Evolutionary conservation across 1,140 invertebrate genomes (phyloP).

Genomic region (Lepidostoma basale): DNA sequence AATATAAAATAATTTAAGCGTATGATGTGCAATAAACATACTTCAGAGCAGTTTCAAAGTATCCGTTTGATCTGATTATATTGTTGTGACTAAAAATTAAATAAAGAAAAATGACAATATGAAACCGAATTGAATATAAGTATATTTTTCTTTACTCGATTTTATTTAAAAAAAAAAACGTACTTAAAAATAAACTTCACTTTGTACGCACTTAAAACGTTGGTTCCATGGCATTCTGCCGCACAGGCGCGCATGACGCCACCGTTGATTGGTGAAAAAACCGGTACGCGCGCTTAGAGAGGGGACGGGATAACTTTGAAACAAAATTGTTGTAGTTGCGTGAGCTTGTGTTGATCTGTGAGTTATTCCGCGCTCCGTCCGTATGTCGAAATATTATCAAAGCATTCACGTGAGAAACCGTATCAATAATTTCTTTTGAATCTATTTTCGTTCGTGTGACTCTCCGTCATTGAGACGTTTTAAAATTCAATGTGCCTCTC

Average conservation of each 20-base stretch:
- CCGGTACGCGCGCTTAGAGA: slow-evolving; percentile 37
- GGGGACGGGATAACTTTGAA: slow-evolving; percentile 31
- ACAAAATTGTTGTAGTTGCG: slow-evolving; percentile 37
- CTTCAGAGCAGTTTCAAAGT: too few relatives aligned
- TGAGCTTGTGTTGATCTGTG: slow-evolving; percentile 31
- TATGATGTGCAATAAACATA: too few relatives aligned
- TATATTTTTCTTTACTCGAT: too few relatives aligned
- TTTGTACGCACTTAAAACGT: slow-evolving; percentile 28
- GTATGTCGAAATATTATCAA: slow-evolving; percentile 29
- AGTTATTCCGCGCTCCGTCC: slow-evolving; percentile 17
- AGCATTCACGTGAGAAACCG: slow-evolving; percentile 31
- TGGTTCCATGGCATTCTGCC: not conserved
- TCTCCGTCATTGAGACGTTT: not conserved
- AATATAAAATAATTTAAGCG: too few relatives aligned
- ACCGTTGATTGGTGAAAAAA: slow-evolving; percentile 42
- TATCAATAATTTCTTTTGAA: slow-evolving; percentile 17
- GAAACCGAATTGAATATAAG: too few relatives aligned
- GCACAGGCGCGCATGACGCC: slow-evolving; percentile 36
- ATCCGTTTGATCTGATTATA: too few relatives aligned
- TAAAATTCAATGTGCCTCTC: slow-evolving; percentile 3
- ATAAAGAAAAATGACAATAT: too few relatives aligned
- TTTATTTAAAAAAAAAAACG: too few relatives aligned
- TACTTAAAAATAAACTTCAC: not conserved
- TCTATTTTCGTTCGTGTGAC: not conserved
- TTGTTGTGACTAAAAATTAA: too few relatives aligned